These are phyloP conservation scores for Drosophila prosaltans DNA, from an alignment of 1,140 invertebrate species.

Conservation along the genomic window DNA sequence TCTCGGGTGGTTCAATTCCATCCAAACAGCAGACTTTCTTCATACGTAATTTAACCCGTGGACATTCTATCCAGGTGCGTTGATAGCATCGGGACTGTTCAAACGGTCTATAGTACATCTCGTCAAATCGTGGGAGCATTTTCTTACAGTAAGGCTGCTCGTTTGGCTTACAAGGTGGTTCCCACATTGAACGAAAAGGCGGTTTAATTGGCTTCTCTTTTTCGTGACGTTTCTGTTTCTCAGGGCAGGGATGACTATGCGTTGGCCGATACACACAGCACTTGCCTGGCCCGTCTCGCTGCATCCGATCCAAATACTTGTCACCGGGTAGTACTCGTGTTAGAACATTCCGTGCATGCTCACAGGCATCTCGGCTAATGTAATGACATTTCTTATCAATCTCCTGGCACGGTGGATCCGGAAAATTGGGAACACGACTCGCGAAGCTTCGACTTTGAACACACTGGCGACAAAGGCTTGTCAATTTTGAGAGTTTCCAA, in stretches of 20 bases:
- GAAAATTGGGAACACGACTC: background rate
- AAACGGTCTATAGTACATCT: slow-evolving; percentile 47
- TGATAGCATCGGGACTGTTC: slow-evolving; percentile 33
- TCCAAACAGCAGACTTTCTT: slow-evolving; percentile 56
- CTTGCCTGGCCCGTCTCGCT: background rate
- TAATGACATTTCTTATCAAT: slow-evolving; percentile 18
- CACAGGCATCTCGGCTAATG: slow-evolving; percentile 3
- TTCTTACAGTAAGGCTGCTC: slow-evolving; percentile 32
- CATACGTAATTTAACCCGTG: slow-evolving; percentile 18
- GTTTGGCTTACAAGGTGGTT: background rate
- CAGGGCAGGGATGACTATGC: slow-evolving; percentile 17
- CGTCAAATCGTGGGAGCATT: slow-evolving; percentile 53
- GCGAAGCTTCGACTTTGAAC: background rate
- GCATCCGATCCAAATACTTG: slow-evolving; percentile 11
- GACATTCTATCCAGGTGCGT: slow-evolving; percentile 62
- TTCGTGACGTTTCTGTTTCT: background rate
- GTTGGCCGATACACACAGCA: slow-evolving; percentile 34
- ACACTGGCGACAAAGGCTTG: background rate
- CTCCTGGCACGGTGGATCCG: slow-evolving; percentile 17
- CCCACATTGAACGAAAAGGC: slow-evolving; percentile 58
- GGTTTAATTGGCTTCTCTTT: background rate
- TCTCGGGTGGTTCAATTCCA: slow-evolving; percentile 44
- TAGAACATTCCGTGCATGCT: background rate
- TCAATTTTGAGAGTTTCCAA: slow-evolving; percentile 1
- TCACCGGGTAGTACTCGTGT: slow-evolving; percentile 25